Evolutionary conservation across 2,888 invertebrate genomes (phyloP).

Genomic region (Carabus problematicus): DNA sequence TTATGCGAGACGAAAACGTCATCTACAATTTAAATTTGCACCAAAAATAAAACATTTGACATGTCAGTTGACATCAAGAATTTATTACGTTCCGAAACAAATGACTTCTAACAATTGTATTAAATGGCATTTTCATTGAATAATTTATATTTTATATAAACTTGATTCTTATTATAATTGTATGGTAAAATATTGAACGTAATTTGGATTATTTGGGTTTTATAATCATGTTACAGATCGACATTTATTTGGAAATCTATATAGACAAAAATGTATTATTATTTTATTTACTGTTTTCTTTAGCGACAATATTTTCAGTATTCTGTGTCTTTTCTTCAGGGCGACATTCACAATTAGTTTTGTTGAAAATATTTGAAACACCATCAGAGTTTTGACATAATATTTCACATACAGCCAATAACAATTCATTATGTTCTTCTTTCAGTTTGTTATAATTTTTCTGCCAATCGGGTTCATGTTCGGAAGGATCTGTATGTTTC

Average conservation of each 20-base stretch:
- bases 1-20: conserved; percentile 14
- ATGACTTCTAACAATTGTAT: no score
- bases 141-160: no score
- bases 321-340: no score
- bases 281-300: not conserved
- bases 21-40: conserved; percentile 31
- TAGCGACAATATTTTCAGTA: not conserved
- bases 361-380: not conserved
- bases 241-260: conserved; percentile 1
- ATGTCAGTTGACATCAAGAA: not conserved
- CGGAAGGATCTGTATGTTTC: conserved; percentile 9
- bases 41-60: conserved; percentile 10
- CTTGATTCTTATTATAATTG: no score
- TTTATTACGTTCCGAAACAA: not conserved
- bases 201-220: no score
- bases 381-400: conserved; percentile 6
- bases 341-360: not conserved
- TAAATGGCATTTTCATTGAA: no score
- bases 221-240: not conserved
- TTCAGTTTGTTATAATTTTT: conserved; percentile 31
- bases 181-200: no score
- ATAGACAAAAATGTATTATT: not conserved
- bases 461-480: conserved; percentile 14
- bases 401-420: conserved; percentile 25
- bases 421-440: conserved; percentile 32